These are phyloP conservation scores for Muntiacus muntjak DNA, from an alignment of 2,113 vertebrate genomes.

Conservation along the genomic window DNA sequence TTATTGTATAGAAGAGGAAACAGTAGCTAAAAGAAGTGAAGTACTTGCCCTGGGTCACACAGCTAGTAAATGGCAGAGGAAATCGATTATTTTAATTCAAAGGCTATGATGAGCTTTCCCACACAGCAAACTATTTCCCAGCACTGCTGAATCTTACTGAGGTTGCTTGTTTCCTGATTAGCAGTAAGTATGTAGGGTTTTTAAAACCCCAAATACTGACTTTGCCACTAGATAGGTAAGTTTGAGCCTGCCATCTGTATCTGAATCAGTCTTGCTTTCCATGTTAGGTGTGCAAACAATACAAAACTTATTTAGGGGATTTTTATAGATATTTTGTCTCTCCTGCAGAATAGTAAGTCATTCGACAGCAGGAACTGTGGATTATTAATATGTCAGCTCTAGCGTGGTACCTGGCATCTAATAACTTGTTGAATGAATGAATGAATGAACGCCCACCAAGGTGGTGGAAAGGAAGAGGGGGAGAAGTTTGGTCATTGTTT, in stretches of 20 bases:
- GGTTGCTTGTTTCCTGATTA: constrained; percentile 12
- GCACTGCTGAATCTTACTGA: neutral
- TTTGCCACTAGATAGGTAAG: neutral
- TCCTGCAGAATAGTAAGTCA: constrained; percentile 27
- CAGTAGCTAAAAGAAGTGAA: constrained; percentile 37
- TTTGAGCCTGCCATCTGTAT: constrained; percentile 16
- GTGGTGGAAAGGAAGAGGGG: neutral
- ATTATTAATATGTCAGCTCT: constrained; percentile 2
- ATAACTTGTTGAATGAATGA: constrained; percentile 35
- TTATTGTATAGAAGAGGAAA: constrained; percentile 48
- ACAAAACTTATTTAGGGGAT: neutral
- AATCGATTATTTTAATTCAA: constrained; percentile 3
- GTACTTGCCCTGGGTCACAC: constrained; percentile 1
- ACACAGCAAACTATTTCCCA: neutral
- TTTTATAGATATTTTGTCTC: neutral
- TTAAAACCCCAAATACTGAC: neutral
- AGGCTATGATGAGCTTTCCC: constrained; percentile 17
- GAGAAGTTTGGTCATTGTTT: neutral
- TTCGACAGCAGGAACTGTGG: neutral
- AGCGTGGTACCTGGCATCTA: constrained; percentile 18
- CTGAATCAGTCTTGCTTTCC: neutral
- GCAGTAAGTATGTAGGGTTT: neutral
- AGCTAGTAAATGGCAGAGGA: neutral
- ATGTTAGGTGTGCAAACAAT: constrained; percentile 8
- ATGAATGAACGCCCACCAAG: neutral